These are phyloP conservation scores for Drosophila ustulata DNA, from an alignment of 2,888 invertebrate species.

Conservation along the genomic window DNA sequence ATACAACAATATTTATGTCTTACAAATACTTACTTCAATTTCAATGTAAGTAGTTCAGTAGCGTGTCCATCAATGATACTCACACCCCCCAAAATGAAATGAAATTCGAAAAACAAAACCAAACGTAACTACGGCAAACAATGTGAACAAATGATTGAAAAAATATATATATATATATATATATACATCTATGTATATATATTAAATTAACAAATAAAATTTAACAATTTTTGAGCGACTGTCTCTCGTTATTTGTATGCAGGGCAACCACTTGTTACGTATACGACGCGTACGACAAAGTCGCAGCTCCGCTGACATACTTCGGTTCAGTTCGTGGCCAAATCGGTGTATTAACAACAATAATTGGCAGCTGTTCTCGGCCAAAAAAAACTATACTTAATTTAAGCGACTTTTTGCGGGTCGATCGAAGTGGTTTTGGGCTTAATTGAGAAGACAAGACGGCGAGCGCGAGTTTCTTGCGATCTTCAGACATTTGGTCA, in stretches of 20 bases:
- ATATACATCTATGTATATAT: neutral
- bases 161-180: conserved; percentile 38
- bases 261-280: conserved; percentile 23
- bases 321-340: conserved; percentile 21
- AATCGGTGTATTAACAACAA: conserved; percentile 26
- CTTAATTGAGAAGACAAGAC: conserved; percentile 52
- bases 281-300: conserved; percentile 48
- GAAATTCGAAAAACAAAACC: conserved; percentile 19
- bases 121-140: conserved; percentile 45
- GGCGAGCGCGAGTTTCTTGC: conserved; percentile 30
- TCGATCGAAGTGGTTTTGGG: conserved; percentile 25
- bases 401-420: conserved; percentile 39
- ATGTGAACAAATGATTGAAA: conserved; percentile 58
- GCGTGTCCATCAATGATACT: conserved; percentile 67
- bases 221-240: conserved; percentile 28
- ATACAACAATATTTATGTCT: conserved; percentile 55
- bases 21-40: conserved; percentile 31
- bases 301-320: conserved; percentile 29
- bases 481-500: conserved; percentile 61
- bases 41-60: conserved; percentile 68
- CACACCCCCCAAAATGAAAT: conserved; percentile 28
- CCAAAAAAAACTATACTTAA: conserved; percentile 25
- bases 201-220: conserved; percentile 57
- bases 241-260: neutral
- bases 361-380: conserved; percentile 70